A percentile compares a stretch with the other conserved stretches of the same genome.
phyloP scores from a whole-genome alignment of 1,140 invertebrate genomes.

The Oncopeltus fasciatus region DNA sequence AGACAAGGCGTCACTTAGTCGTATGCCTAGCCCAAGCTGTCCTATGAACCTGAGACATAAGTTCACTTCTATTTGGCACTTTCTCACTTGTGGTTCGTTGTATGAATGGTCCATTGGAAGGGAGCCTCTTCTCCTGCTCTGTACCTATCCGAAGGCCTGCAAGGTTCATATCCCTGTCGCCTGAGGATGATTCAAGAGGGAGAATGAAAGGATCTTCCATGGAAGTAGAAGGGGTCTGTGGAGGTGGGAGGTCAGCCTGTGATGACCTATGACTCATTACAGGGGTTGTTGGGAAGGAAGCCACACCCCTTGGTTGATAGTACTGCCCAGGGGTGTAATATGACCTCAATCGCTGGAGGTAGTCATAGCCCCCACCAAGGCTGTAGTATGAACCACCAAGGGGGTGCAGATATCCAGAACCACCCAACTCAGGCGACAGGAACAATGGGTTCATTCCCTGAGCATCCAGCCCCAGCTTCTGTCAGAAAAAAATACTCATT shows the following conservation, averaged over 20 bases:
- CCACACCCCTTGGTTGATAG: not conserved
- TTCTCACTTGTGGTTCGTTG: constrained; percentile 70
- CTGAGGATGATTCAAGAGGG: not conserved
- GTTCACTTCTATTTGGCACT: constrained; percentile 62
- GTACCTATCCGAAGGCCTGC: not conserved
- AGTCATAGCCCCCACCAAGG: constrained; percentile 11
- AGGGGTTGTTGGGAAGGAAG: not conserved
- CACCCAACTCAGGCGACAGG: constrained; percentile 7
- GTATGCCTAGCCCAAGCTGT: constrained; percentile 72
- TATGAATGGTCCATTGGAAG: constrained; percentile 38
- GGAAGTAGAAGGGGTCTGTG: too few relatives aligned
- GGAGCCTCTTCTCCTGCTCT: not conserved
- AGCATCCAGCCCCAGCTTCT: not conserved
- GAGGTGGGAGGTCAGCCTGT: constrained; percentile 18
- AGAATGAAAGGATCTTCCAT: constrained; percentile 8
- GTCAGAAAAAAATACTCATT: too few relatives aligned
- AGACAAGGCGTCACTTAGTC: constrained; percentile 44
- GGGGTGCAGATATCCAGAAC: constrained; percentile 25
- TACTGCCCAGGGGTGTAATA: constrained; percentile 1
- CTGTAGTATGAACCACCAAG: constrained; percentile 27
- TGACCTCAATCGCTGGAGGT: constrained; percentile 5
- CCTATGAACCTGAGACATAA: constrained; percentile 66
- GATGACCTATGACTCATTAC: constrained; percentile 11
- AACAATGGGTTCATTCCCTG: not conserved
- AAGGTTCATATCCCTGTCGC: not conserved